phyloP scores from a whole-genome alignment of 1,140 invertebrate genomes.

The Trypoxylus dichotomus region DNA sequence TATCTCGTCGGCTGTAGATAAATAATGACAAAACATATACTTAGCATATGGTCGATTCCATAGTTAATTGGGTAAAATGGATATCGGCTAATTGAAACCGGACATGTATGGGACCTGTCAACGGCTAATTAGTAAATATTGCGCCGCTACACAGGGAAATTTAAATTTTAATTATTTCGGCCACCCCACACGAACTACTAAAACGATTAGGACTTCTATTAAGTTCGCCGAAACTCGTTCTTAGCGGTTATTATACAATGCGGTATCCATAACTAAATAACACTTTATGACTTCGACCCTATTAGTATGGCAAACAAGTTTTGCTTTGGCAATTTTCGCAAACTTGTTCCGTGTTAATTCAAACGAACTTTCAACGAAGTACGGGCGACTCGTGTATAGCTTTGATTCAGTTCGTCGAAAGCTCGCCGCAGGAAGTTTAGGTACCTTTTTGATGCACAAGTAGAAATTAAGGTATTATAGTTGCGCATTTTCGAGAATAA shows the following conservation, averaged over 20 bases:
- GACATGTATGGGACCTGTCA: slow-evolving; percentile 10
- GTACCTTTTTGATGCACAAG: too few relatives aligned
- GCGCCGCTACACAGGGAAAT: not conserved
- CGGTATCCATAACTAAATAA: slow-evolving; percentile 3
- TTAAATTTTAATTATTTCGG: slow-evolving; percentile 9
- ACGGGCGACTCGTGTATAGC: not conserved
- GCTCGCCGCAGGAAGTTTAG: not conserved
- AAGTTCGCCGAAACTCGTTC: not conserved
- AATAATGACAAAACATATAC: not conserved
- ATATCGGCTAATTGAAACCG: slow-evolving; percentile 16
- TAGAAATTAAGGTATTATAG: too few relatives aligned
- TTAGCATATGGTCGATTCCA: not conserved
- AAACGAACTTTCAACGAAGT: not conserved
- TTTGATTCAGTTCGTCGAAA: not conserved
- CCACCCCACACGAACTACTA: not conserved
- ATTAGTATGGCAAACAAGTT: not conserved
- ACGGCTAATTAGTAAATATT: slow-evolving; percentile 20
- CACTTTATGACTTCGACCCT: not conserved
- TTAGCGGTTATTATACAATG: slow-evolving; percentile 3
- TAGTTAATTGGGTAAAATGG: not conserved
- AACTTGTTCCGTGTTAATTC: not conserved
- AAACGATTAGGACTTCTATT: slow-evolving; percentile 3
- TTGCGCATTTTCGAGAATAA: too few relatives aligned
- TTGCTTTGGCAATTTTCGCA: not conserved
- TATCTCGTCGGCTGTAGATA: not conserved